phyloP scores from a whole-genome alignment of 2,113 vertebrate species.

The Platycercus adscitus region DNA sequence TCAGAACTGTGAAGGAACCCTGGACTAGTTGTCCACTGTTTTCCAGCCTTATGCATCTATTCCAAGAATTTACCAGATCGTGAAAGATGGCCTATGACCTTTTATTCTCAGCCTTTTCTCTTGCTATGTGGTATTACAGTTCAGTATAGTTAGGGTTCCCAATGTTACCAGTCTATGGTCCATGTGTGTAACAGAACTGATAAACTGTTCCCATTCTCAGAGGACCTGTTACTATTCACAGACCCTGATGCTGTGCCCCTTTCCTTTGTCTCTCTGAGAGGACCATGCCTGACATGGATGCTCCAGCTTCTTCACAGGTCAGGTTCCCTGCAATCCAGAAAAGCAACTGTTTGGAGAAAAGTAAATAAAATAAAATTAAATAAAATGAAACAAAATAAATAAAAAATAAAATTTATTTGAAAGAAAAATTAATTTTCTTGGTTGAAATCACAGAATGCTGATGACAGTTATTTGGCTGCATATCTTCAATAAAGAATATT shows the following conservation, averaged over 20 bases:
- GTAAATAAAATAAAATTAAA: not conserved
- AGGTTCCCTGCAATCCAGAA: not conserved
- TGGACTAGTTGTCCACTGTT: not conserved
- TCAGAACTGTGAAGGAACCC: not conserved
- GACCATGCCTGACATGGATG: not conserved
- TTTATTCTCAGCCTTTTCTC: not conserved
- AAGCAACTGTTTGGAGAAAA: not conserved
- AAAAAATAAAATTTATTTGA: not conserved
- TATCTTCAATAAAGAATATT: not conserved
- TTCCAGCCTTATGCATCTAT: not conserved
- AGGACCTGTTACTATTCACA: not conserved
- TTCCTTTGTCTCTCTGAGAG: not conserved
- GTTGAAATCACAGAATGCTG: not conserved
- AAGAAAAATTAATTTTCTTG: not conserved
- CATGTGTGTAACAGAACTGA: not conserved
- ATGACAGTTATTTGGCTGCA: not conserved
- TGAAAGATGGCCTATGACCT: not conserved
- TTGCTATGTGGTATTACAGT: not conserved
- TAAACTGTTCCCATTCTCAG: not conserved
- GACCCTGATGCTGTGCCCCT: rapidly evolving
- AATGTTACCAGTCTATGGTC: not conserved
- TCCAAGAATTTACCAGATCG: not conserved
- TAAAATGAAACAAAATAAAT: not conserved
- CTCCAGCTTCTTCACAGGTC: not conserved
- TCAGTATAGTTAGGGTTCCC: not conserved